Percentiles rank a stretch among this genome's conserved stretches.
These are phyloP conservation scores for Asteroscopus sphinx DNA, from an alignment of 2,888 invertebrate species.

Conservation along the genomic window DNA sequence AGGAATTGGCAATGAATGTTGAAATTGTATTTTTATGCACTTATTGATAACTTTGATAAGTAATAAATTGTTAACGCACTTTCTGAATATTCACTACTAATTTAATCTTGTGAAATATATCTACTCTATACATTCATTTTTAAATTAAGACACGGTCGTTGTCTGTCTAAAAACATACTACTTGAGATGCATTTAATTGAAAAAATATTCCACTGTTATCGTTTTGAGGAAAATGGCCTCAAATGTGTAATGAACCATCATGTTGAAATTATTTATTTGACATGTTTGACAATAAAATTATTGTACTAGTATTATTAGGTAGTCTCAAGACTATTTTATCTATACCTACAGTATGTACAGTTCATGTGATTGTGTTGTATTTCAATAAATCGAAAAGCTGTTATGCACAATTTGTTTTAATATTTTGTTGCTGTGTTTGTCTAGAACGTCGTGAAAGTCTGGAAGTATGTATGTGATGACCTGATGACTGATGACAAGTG, in stretches of 20 bases:
- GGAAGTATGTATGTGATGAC: too few species aligned
- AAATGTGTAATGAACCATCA: slow-evolving; percentile 59
- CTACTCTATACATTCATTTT: slow-evolving; percentile 43
- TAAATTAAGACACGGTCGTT: slow-evolving; percentile 25
- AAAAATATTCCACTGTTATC: slow-evolving; percentile 38
- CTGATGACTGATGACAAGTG: too few species aligned
- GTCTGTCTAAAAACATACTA: slow-evolving; percentile 30
- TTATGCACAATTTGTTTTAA: slow-evolving; percentile 64
- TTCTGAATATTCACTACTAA: slow-evolving; percentile 56
- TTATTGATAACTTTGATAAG: slow-evolving; percentile 58
- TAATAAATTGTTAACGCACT: slow-evolving; percentile 65
- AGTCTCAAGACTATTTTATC: slow-evolving; percentile 78
- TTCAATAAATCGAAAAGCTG: slow-evolving; percentile 84
- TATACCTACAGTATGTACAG: slow-evolving; percentile 77
- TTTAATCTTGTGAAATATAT: slow-evolving; percentile 47
- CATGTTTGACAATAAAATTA: slow-evolving; percentile 88
- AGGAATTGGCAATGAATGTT: slow-evolving; percentile 65
- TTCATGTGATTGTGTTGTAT: slow-evolving; percentile 87
- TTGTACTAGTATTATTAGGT: slow-evolving; percentile 84
- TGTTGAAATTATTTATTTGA: slow-evolving; percentile 76
- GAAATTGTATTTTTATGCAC: slow-evolving; percentile 72
- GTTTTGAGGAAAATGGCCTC: slow-evolving; percentile 38
- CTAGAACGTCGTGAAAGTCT: too few species aligned
- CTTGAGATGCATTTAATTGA: slow-evolving; percentile 51
- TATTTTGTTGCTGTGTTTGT: background rate